These are phyloP conservation scores for Enoplosus armatus DNA, from an alignment of 2,797 vertebrate genomes.

Conservation along the genomic window DNA sequence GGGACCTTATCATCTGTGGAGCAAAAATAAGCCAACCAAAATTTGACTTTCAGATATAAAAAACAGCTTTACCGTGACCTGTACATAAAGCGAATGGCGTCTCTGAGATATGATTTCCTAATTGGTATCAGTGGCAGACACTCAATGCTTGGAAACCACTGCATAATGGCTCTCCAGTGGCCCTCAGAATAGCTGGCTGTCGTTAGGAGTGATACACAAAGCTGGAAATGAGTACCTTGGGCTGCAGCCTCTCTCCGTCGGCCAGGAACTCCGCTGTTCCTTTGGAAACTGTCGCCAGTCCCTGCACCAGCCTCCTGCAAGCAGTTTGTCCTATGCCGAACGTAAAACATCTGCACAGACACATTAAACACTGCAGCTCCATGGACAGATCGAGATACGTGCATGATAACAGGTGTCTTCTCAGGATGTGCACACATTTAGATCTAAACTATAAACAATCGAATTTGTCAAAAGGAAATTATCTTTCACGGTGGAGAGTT, in stretches of 20 bases:
- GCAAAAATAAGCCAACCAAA: slow-evolving; percentile 12
- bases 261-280: slow-evolving; percentile 91
- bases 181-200: slow-evolving; percentile 64
- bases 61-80: slow-evolving; percentile 18
- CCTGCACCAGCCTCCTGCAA: slow-evolving; percentile 90
- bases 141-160: slow-evolving; percentile 47
- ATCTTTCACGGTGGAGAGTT: slow-evolving; percentile 12
- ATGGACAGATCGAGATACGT: slow-evolving; percentile 15
- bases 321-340: slow-evolving; percentile 92
- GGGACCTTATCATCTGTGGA: slow-evolving; percentile 91
- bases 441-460: not conserved
- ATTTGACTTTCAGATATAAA: slow-evolving; percentile 17
- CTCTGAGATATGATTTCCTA: slow-evolving; percentile 62
- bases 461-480: slow-evolving; percentile 39
- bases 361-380: slow-evolving; percentile 44
- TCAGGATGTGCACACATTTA: slow-evolving; percentile 13
- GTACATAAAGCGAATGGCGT: slow-evolving; percentile 17
- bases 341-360: slow-evolving; percentile 90
- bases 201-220: slow-evolving; percentile 56
- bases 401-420: slow-evolving; percentile 22
- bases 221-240: slow-evolving; percentile 88
- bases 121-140: slow-evolving; percentile 55
- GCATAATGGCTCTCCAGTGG: slow-evolving; percentile 65
- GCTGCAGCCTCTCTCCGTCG: slow-evolving; percentile 93
- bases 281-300: slow-evolving; percentile 90